Conservation (phyloP, 2,113 vertebrate genomes). For the Ardeotis arabs region DNA sequence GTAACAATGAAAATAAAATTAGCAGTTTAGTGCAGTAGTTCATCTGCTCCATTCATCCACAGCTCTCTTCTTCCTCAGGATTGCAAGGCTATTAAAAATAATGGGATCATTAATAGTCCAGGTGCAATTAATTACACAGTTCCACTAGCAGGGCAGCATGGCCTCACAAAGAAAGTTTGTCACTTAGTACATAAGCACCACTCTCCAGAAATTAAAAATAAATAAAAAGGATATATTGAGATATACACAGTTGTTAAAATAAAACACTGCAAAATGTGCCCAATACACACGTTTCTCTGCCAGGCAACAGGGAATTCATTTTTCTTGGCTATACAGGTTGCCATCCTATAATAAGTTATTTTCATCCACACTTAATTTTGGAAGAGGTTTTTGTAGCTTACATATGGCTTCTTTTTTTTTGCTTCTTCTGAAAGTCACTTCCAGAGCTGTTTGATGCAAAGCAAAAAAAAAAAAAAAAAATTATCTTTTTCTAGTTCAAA, state of each 20-base stretch:
- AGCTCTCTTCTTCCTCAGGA: background rate
- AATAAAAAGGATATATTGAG: background rate
- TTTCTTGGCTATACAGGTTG: background rate
- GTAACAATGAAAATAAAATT: constrained; percentile 39
- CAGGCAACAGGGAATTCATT: background rate
- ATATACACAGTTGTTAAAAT: background rate
- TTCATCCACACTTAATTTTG: background rate
- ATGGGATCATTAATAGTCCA: background rate
- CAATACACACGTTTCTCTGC: background rate
- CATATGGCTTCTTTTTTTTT: background rate
- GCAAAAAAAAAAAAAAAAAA: too few species aligned
- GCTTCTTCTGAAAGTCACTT: background rate
- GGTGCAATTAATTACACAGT: background rate
- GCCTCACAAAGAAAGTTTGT: background rate
- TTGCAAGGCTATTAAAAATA: background rate
- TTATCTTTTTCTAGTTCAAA: background rate
- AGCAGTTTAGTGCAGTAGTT: background rate
- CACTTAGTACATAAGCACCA: background rate
- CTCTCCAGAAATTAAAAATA: background rate
- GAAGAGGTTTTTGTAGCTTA: background rate
- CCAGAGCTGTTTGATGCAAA: background rate
- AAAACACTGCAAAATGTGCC: background rate
- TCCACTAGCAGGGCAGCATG: background rate
- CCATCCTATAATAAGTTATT: background rate
- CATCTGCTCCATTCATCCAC: background rate